A percentile compares a stretch with the other conserved stretches of the same genome.
These are phyloP conservation scores for Drosophila jambulina DNA, from an alignment of 1,140 invertebrate genomes.

Conservation along the genomic window DNA sequence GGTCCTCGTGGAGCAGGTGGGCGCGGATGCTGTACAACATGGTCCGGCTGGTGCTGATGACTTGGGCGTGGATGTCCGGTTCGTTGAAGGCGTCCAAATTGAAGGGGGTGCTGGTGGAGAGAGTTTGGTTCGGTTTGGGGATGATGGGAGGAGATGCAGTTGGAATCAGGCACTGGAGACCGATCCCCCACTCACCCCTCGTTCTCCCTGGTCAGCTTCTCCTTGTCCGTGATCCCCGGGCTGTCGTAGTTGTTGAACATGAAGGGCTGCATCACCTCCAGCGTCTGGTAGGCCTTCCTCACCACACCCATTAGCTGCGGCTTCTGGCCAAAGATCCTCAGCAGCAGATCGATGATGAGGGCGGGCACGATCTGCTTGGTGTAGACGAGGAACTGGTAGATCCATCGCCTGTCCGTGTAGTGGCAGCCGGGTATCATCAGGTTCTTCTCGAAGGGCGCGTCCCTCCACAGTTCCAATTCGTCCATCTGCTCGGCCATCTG, in stretches of 20 bases:
- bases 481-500: slow-evolving; percentile 60
- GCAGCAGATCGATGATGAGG: slow-evolving; percentile 49
- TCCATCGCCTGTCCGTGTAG: slow-evolving; percentile 58
- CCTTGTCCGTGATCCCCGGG: slow-evolving; percentile 44
- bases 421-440: slow-evolving; percentile 56
- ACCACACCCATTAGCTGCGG: slow-evolving; percentile 60
- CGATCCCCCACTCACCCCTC: slow-evolving; percentile 15
- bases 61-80: slow-evolving; percentile 1
- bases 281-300: slow-evolving; percentile 62
- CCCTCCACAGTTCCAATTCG: slow-evolving; percentile 34
- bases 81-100: slow-evolving; percentile 15
- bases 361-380: slow-evolving; percentile 69
- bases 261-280: slow-evolving; percentile 79
- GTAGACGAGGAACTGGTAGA: slow-evolving; percentile 67
- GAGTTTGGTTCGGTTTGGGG: neutral
- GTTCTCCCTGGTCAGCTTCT: slow-evolving; percentile 14
- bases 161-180: too few relatives aligned
- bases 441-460: slow-evolving; percentile 58
- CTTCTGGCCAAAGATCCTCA: slow-evolving; percentile 42
- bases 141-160: too few relatives aligned
- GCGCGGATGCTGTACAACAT: slow-evolving; percentile 68
- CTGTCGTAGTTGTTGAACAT: slow-evolving; percentile 75
- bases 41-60: slow-evolving; percentile 8
- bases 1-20: slow-evolving; percentile 60
- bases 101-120: slow-evolving; percentile 50